Evolutionary conservation across 37 sponge, comb jelly and placozoan genomes (phyloP), one percentile per base, ranked within the genome.

Genomic region (Dysidea cf. avara): DNA sequence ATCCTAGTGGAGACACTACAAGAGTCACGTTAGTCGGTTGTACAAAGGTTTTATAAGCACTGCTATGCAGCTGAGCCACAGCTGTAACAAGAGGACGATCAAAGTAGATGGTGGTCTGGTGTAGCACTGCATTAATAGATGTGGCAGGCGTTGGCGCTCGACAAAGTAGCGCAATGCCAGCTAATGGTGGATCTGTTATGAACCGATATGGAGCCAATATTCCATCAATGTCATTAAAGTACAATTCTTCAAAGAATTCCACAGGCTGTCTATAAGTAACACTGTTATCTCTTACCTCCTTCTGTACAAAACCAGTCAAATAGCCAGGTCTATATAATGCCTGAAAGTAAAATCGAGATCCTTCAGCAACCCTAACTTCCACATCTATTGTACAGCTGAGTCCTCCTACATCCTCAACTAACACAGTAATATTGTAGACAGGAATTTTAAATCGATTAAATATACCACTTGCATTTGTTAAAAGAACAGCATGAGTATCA

Each of bases 311-410:
- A 35, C 79, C 69, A 7, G 26, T 48, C 26, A 64, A 35, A 29
- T 54, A 78, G 2, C 86, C 86, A 54, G 36, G 55, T 22, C 48
- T 48, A 59, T 28, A 3, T 22, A 48, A 40, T 22, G 52, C 31
- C 17, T n/a, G 0, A 30, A 85, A 76, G n/a, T 59, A 29, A 14
- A 74, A 58, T 3, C 32, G 1, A 14, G 86, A 33, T 37, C 74
- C 61, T 30, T 85, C 86, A 17, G 40, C 79, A 4, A 85, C 80
- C 6, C 64, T 31, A 2, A 85, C 63, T 7, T 1, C 36, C 1
- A 85, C 40, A 18, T 39, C 26, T 9, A 66, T 51, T 0, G 74
- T 71, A 46, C 86, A 85, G 39, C 13, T 39, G 7, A 36, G 53
- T n/a, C n/a, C 61, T 53, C 38, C 74, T 17, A 26, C 64, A 47